Evolutionary conservation across 1,140 invertebrate genomes (phyloP).

Genomic region (Drosophila aff.): DNA sequence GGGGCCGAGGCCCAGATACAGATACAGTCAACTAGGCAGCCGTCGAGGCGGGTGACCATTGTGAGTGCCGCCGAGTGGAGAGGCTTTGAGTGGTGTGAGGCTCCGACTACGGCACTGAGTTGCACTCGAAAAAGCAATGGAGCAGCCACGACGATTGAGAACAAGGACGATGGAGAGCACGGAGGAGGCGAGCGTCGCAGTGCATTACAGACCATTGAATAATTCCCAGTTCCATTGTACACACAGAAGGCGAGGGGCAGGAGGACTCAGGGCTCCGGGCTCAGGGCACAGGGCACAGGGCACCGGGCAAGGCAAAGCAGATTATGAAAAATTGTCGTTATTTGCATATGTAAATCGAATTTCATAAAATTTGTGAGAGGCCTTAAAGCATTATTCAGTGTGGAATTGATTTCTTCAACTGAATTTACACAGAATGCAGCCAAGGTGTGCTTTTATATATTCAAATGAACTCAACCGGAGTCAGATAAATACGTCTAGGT

Average conservation of each 20-base stretch:
- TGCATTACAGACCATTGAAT: conserved; percentile 84
- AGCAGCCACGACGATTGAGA: conserved; percentile 59
- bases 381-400: conserved; percentile 64
- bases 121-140: conserved; percentile 74
- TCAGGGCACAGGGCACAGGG: not conserved
- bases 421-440: conserved; percentile 42
- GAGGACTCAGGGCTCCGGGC: not conserved
- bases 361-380: conserved; percentile 83
- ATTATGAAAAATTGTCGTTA: conserved; percentile 85
- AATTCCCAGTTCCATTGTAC: conserved; percentile 85
- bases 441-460: conserved; percentile 32
- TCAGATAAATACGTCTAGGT: conserved; percentile 11
- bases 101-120: conserved; percentile 45
- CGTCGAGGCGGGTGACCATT: conserved; percentile 75
- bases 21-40: conserved; percentile 82
- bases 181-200: conserved; percentile 37
- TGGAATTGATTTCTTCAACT: conserved; percentile 42
- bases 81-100: conserved; percentile 12
- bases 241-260: not conserved
- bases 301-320: conserved; percentile 62
- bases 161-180: conserved; percentile 27
- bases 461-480: conserved; percentile 18
- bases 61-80: conserved; percentile 54
- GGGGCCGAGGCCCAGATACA: conserved; percentile 44
- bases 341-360: conserved; percentile 85